A percentile compares a stretch with the other conserved stretches of the same genome.
These are phyloP conservation scores for Cyanocitta stelleri DNA, from an alignment of 2,113 vertebrate genomes.

Conservation along the genomic window DNA sequence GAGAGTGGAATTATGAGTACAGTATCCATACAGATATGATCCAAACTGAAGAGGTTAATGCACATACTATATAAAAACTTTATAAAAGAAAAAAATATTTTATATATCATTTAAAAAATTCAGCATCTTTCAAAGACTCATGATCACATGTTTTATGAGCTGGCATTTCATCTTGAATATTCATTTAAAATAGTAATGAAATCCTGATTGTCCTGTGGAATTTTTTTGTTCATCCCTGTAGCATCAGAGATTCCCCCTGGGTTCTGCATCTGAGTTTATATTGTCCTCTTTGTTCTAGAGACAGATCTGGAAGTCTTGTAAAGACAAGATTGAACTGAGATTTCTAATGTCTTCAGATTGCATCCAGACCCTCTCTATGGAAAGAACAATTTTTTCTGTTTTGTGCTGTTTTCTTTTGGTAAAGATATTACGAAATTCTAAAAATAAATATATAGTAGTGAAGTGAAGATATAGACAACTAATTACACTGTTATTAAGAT, in stretches of 20 bases:
- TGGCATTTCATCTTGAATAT: background rate
- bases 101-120: background rate
- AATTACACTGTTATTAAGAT: background rate
- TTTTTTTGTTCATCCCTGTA: background rate
- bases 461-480: background rate
- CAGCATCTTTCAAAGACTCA: background rate
- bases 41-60: background rate
- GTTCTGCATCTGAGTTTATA: background rate
- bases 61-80: background rate
- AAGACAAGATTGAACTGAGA: background rate
- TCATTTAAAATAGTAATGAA: background rate
- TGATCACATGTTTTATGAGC: background rate
- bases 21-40: background rate
- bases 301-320: background rate
- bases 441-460: background rate
- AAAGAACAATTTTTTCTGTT: background rate
- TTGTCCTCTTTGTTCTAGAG: background rate
- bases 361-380: background rate
- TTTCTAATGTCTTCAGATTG: background rate
- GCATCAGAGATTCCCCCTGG: background rate
- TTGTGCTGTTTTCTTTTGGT: background rate
- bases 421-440: background rate
- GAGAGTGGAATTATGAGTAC: conserved; percentile 1
- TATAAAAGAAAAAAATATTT: background rate
- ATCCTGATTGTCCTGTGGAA: background rate